A percentile compares a stretch with the other conserved stretches of the same genome.
Evolutionary conservation across 2,888 invertebrate species (phyloP).

Genomic region (Heliconius hortense): DNA sequence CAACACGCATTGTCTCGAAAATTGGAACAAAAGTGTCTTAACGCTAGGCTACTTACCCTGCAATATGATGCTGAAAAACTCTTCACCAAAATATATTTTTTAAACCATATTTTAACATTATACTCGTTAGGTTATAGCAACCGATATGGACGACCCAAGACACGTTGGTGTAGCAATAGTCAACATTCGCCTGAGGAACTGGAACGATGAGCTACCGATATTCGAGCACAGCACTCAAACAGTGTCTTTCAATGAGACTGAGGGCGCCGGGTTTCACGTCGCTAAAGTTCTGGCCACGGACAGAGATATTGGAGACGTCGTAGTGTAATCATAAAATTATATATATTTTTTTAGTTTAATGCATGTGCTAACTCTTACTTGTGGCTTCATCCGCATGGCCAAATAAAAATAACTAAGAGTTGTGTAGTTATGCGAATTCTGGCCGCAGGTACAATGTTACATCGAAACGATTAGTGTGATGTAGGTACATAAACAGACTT

Average conservation of each 20-base stretch:
- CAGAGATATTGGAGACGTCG: constrained; percentile 82
- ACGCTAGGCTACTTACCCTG: too few species aligned
- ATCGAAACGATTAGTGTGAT: too few species aligned
- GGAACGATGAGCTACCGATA: constrained; percentile 87
- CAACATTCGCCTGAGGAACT: constrained; percentile 82
- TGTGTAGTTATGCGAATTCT: too few species aligned
- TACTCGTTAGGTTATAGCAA: constrained; percentile 61
- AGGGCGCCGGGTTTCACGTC: constrained; percentile 71
- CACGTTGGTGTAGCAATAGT: constrained; percentile 67
- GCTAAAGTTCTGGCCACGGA: constrained; percentile 81
- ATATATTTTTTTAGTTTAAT: not conserved
- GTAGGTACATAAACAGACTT: too few species aligned
- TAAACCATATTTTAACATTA: not conserved
- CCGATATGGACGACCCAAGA: constrained; percentile 56
- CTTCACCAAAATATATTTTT: too few species aligned
- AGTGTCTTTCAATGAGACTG: constrained; percentile 81
- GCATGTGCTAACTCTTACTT: not conserved
- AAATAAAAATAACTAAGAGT: too few species aligned
- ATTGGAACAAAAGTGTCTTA: too few species aligned
- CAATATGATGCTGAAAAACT: too few species aligned
- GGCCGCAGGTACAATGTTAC: too few species aligned
- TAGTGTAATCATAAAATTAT: constrained; percentile 73
- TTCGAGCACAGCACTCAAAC: constrained; percentile 70
- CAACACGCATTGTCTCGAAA: too few species aligned
- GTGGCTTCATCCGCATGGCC: not conserved